Conservation (phyloP, 2,797 vertebrate genomes). For the Numenius phaeopus region DNA sequence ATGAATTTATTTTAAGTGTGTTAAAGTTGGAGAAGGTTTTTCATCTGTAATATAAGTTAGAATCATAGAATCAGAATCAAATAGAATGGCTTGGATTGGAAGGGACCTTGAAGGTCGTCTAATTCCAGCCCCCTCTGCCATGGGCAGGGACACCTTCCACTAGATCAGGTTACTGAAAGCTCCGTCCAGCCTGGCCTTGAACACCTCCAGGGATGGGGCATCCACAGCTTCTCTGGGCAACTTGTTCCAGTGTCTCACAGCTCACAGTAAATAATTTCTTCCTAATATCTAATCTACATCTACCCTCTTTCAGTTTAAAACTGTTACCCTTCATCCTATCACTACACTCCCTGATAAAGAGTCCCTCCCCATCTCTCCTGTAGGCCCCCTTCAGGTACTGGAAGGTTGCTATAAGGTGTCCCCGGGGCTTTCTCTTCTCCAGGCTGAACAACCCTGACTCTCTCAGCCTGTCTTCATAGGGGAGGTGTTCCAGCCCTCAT, state of each 20-base stretch:
- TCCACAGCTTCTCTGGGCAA: not conserved
- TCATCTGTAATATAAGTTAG: conserved; percentile 8
- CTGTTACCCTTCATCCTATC: not conserved
- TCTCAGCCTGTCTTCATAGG: not conserved
- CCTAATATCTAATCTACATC: too few relatives aligned
- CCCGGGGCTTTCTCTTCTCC: not conserved
- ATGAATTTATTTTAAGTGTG: not conserved
- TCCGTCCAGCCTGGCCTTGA: not conserved
- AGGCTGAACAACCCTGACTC: not conserved
- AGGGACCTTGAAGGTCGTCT: not conserved
- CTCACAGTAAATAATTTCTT: not conserved
- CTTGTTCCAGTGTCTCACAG: not conserved
- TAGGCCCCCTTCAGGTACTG: not conserved
- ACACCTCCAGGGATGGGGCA: not conserved
- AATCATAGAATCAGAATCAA: not conserved
- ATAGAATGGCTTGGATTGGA: not conserved
- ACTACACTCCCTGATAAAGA: not conserved
- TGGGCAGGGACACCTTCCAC: not conserved
- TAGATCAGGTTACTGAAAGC: not conserved
- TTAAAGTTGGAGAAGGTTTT: not conserved
- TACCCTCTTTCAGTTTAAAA: not conserved
- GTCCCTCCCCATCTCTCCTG: not conserved
- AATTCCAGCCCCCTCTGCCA: not conserved
- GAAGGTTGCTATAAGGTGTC: not conserved
- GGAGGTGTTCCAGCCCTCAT: too few relatives aligned